Evolutionary conservation across 2,888 invertebrate genomes (phyloP).

Genomic region (Seladonia tumulorum): DNA sequence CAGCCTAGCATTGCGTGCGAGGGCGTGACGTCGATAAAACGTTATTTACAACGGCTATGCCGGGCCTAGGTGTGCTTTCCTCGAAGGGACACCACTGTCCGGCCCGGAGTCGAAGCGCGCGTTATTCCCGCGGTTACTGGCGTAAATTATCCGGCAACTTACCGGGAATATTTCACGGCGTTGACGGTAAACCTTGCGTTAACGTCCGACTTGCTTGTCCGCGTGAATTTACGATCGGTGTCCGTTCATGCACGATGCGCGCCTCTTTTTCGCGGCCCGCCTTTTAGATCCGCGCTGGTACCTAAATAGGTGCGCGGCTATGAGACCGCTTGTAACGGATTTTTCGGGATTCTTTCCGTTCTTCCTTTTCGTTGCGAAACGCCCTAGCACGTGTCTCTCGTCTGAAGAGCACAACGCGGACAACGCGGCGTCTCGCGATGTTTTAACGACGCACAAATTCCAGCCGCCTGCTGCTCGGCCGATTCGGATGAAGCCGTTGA

Average conservation of each 20-base stretch:
- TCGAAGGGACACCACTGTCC: conserved; percentile 40
- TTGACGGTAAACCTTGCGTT: conserved; percentile 76
- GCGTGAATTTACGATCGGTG: conserved; percentile 73
- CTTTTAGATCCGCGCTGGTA: conserved; percentile 63
- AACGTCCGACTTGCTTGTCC: conserved; percentile 73
- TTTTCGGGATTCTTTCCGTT: conserved; percentile 37
- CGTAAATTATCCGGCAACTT: conserved; percentile 74
- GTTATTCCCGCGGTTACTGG: conserved; percentile 69
- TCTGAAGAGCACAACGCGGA: neutral
- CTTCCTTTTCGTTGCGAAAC: neutral
- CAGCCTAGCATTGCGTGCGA: conserved; percentile 50
- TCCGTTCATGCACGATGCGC: conserved; percentile 65
- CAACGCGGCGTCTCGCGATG: conserved; percentile 18
- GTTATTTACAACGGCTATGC: conserved; percentile 64
- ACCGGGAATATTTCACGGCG: conserved; percentile 73
- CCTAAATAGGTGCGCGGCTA: conserved; percentile 67
- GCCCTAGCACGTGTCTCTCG: conserved; percentile 41
- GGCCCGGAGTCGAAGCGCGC: conserved; percentile 48
- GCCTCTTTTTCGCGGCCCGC: conserved; percentile 69
- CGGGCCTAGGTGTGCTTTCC: conserved; percentile 45
- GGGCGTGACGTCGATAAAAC: conserved; percentile 68
- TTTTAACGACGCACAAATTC: conserved; percentile 53
- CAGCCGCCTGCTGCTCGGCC: conserved; percentile 29
- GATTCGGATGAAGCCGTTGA: conserved; percentile 57
- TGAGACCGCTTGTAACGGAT: conserved; percentile 59